Evolutionary conservation across 53 echinoderm and acorn worm species (phyloP).

Genomic region (Hippasteria phrygiana): DNA sequence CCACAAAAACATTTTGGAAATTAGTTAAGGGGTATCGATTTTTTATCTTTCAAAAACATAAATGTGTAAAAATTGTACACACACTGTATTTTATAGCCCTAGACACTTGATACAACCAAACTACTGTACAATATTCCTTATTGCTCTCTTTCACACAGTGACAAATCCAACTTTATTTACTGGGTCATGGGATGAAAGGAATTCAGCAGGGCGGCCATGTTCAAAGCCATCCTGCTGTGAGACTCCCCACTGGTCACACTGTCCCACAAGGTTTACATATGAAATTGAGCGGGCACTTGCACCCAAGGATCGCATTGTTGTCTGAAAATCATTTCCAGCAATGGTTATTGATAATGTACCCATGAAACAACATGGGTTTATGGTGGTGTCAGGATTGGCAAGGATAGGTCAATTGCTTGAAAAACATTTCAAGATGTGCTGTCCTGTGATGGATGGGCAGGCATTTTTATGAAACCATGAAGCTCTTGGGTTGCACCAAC

Average conservation of each 20-base stretch:
- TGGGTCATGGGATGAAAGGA: conserved; percentile 37
- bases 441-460: neutral
- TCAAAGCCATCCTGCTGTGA: conserved; percentile 30
- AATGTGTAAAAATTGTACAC: too few species aligned
- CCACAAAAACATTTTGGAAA: too few species aligned
- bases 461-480: neutral
- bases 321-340: neutral
- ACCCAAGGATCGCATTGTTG: conserved; percentile 26
- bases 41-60: too few species aligned
- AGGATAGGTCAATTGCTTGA: neutral
- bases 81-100: too few species aligned
- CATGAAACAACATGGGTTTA: conserved; percentile 2
- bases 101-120: too few species aligned
- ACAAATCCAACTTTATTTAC: neutral
- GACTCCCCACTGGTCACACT: conserved; percentile 12
- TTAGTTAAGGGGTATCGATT: too few species aligned
- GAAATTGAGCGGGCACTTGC: conserved; percentile 60
- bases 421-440: conserved; percentile 12
- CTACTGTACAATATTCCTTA: too few species aligned
- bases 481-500: neutral
- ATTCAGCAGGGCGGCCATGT: conserved; percentile 43
- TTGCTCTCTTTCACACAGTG: neutral
- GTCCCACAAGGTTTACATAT: conserved; percentile 35
- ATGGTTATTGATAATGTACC: conserved; percentile 1
- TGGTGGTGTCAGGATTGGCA: conserved; percentile 4